phyloP scores from a whole-genome alignment of 2,113 vertebrate species.

The Heptranchias perlo region DNA sequence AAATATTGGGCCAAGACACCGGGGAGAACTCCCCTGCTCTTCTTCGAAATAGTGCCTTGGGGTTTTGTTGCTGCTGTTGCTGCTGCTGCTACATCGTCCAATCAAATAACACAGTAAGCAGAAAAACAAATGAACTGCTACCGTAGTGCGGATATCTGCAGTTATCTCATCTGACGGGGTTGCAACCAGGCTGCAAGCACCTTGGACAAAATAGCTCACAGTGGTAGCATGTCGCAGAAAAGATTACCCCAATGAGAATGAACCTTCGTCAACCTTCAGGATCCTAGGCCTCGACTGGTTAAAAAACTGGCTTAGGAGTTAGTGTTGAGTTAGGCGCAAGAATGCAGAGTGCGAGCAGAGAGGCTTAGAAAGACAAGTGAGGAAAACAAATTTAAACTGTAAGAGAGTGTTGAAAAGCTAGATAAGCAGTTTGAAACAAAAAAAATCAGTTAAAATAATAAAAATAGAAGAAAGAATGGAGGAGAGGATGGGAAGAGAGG shows the following conservation, averaged over 20 bases:
- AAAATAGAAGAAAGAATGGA: not conserved
- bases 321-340: not conserved
- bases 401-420: no score
- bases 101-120: not conserved
- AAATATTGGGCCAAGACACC: not conserved
- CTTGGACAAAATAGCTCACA: not conserved
- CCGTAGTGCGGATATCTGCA: not conserved
- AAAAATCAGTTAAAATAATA: not conserved
- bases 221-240: not conserved
- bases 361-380: not conserved
- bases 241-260: no score
- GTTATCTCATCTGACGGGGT: not conserved
- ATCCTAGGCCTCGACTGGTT: not conserved
- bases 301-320: not conserved
- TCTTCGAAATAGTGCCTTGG: not conserved
- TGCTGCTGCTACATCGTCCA: no score
- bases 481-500: not conserved
- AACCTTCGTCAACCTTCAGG: not conserved
- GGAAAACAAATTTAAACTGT: not conserved
- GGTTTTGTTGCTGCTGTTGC: no score
- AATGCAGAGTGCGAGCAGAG: not conserved
- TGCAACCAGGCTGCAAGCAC: not conserved
- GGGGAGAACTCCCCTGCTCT: not conserved
- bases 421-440: not conserved
- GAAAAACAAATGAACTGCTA: not conserved